A percentile compares a stretch with the other conserved stretches of the same genome.
Conservation (phyloP, 2,888 invertebrate genomes). For the Notocelia uddmanniana region DNA sequence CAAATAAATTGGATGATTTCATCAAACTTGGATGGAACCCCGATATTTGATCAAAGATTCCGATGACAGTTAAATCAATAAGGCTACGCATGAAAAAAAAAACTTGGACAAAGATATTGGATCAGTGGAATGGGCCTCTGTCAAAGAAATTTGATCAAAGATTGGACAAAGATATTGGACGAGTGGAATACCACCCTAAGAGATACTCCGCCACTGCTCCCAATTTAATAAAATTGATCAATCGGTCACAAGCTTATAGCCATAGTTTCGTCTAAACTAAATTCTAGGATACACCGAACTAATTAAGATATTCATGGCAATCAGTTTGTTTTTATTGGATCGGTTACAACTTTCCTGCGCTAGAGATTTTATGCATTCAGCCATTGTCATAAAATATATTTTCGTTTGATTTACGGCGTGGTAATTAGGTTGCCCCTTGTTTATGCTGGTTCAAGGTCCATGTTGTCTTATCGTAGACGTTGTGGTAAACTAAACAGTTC, state of each 20-base stretch:
- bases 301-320: constrained; percentile 41
- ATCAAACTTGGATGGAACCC: too few relatives aligned
- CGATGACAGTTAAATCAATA: too few relatives aligned
- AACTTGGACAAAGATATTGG: too few relatives aligned
- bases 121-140: too few relatives aligned
- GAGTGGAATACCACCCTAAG: too few relatives aligned
- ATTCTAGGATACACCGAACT: not conserved
- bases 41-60: too few relatives aligned
- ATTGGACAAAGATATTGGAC: too few relatives aligned
- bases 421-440: constrained; percentile 43
- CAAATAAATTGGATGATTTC: too few relatives aligned
- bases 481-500: constrained; percentile 23
- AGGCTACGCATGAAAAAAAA: too few relatives aligned
- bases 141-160: too few relatives aligned
- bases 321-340: constrained; percentile 44
- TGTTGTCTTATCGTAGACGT: constrained; percentile 15
- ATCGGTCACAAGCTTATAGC: not conserved
- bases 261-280: not conserved
- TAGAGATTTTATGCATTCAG: constrained; percentile 32
- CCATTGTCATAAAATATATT: constrained; percentile 45
- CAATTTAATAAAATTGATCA: not conserved
- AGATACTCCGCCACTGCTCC: too few relatives aligned
- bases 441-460: constrained; percentile 35
- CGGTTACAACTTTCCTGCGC: constrained; percentile 24
- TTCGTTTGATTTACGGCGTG: constrained; percentile 41